phyloP scores from a whole-genome alignment of 2,888 invertebrate species.

The Tiliacea citrago region DNA sequence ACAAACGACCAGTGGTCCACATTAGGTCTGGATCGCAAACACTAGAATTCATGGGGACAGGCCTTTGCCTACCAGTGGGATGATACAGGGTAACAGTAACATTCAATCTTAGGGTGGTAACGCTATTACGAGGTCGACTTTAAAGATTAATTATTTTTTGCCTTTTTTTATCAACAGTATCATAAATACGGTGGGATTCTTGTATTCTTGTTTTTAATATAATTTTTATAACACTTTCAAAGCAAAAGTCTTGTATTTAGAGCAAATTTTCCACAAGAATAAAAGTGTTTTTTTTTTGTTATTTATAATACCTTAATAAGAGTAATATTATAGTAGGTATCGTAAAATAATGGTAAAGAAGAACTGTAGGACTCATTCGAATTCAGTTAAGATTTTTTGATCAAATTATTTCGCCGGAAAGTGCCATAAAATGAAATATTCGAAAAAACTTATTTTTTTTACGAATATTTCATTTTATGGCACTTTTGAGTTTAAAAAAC shows the following conservation, averaged over 20 bases:
- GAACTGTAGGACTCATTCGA: slow-evolving; percentile 2
- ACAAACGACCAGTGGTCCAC: too few relatives aligned
- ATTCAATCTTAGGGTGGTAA: too few relatives aligned
- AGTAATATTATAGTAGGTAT: slow-evolving; percentile 25
- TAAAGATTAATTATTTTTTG: too few relatives aligned
- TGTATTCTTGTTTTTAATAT: background rate
- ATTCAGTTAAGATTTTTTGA: too few relatives aligned
- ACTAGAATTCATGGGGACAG: too few relatives aligned
- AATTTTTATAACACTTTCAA: background rate
- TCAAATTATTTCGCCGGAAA: too few relatives aligned
- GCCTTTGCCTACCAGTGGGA: too few relatives aligned
- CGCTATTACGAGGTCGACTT: too few relatives aligned
- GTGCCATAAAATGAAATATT: background rate
- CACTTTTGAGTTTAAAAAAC: background rate
- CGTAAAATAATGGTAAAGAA: slow-evolving; percentile 9
- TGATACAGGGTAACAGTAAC: too few relatives aligned
- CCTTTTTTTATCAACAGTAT: background rate
- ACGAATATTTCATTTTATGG: too few relatives aligned
- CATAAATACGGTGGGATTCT: slow-evolving; percentile 28
- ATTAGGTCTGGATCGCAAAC: too few relatives aligned
- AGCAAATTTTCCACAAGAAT: slow-evolving; percentile 28
- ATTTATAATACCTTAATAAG: background rate
- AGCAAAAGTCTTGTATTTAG: background rate
- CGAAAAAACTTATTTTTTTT: too few relatives aligned
- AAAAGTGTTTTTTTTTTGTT: background rate